Evolutionary conservation across 2,797 vertebrate species (phyloP), one percentile per base, ranked within the genome.

Genomic region (Hydrocynus forskahlii): DNA sequence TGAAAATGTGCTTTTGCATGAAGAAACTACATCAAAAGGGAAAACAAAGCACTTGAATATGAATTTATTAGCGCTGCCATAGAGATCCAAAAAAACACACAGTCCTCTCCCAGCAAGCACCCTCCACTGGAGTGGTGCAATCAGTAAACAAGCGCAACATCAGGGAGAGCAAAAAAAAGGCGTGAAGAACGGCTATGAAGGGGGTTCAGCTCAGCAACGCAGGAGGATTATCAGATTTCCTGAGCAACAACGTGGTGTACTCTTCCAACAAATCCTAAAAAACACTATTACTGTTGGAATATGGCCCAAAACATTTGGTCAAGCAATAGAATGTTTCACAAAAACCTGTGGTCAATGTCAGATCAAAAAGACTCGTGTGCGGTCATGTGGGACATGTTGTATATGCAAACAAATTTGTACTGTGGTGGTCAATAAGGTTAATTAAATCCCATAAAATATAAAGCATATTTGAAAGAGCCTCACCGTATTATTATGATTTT

Each of bases 21-120:
- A 62, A 23, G 13, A 38, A 54, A 35, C 29, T 52, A 40, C 78
- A 43, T 62, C 60, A 54, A 75, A 55, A 45, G 9, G 19, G 55
- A 75, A 75, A 79, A 79, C 70, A 70, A 75, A 79, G 64, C 23
- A 45, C 64, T 79, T 63, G 48, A 74, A 14, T 29, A 45, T 63
- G 55, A 43, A 75, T 48, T 19, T 55, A 59, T 78, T 60, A 67
- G 35, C 13, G 81, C 60, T 67, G 19, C 71, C 50, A 83, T 68
- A 71, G 63, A 59, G 70, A 79, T 52, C 12, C 54, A n/a, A 60
- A 72, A 60, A 63, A 60, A 79, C 19, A 48, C n/a, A n/a, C 21
- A 50, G 10, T 50, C 21, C 14, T 60, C 48, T 50, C 43, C 45
- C 43, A 79, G n/a, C 25, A 63, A 35, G n/a, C 59, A 72, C 12